Conservation (phyloP, 2,888 invertebrate species). For the Pristionchus mayeri region DNA sequence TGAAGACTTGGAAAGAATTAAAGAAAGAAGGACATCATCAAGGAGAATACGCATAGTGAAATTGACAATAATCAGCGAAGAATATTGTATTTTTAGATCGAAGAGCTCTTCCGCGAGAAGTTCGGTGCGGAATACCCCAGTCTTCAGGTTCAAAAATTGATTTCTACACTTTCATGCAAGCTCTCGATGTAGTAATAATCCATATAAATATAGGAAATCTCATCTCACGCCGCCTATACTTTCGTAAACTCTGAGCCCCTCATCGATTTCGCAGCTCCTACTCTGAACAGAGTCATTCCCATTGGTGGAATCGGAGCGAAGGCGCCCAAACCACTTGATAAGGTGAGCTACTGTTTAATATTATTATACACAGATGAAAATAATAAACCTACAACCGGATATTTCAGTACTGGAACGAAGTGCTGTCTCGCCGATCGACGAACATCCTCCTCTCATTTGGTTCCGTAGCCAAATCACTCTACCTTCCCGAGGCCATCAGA, state of each 20-base stretch:
- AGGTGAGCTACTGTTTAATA: not conserved
- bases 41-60: too few relatives aligned
- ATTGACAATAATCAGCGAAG: too few relatives aligned
- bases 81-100: slow-evolving; percentile 33
- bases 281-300: not conserved
- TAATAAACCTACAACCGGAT: too few relatives aligned
- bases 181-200: not conserved
- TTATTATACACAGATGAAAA: not conserved
- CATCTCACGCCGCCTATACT: not conserved
- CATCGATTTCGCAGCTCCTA: slow-evolving; percentile 12
- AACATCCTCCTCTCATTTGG: slow-evolving; percentile 36
- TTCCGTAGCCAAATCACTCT: slow-evolving; percentile 3
- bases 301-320: slow-evolving; percentile 25
- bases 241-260: not conserved
- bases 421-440: not conserved
- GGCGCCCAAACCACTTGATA: not conserved
- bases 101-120: slow-evolving; percentile 12
- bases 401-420: slow-evolving; percentile 44
- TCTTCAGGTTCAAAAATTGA: not conserved
- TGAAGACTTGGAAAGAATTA: too few relatives aligned
- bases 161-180: too few relatives aligned
- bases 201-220: not conserved
- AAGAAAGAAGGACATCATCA: too few relatives aligned
- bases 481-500: not conserved
- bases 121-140: slow-evolving; percentile 17